phyloP scores from a whole-genome alignment of 2,888 invertebrate species.

The Melanophora roralis region DNA sequence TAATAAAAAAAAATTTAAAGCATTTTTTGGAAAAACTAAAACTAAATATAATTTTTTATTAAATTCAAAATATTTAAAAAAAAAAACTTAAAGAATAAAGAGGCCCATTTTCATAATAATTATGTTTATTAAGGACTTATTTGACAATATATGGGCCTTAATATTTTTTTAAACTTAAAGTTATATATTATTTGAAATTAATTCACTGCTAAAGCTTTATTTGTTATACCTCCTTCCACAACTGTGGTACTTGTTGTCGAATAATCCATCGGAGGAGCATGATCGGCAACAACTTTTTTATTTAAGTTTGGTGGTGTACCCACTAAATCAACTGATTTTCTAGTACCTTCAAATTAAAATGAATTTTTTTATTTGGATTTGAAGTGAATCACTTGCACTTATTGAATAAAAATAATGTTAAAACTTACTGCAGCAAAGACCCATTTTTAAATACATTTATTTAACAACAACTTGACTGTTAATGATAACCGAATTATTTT shows the following conservation, averaged over 20 bases:
- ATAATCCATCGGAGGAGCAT: slow-evolving; percentile 34
- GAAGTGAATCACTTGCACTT: slow-evolving; percentile 54
- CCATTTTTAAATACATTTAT: slow-evolving; percentile 39
- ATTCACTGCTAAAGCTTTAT: slow-evolving; percentile 54
- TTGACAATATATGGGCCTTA: too few relatives aligned
- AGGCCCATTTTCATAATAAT: too few relatives aligned
- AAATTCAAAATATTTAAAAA: too few relatives aligned
- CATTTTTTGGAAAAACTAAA: too few relatives aligned
- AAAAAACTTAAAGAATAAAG: too few relatives aligned
- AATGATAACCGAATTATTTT: slow-evolving; percentile 49
- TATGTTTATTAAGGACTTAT: too few relatives aligned
- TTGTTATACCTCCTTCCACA: slow-evolving; percentile 30
- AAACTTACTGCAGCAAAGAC: slow-evolving; percentile 55
- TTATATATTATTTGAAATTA: not conserved
- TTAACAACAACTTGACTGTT: slow-evolving; percentile 26
- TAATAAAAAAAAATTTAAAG: too few relatives aligned
- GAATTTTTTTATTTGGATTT: too few relatives aligned
- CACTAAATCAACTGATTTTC: slow-evolving; percentile 55
- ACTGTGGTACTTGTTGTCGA: not conserved
- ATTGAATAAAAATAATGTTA: not conserved
- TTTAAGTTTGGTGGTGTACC: slow-evolving; percentile 37
- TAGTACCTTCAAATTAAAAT: slow-evolving; percentile 31
- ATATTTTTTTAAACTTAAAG: too few relatives aligned
- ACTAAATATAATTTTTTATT: too few relatives aligned
- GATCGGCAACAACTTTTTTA: slow-evolving; percentile 43